These are phyloP conservation scores for Epinotia ramella DNA, from an alignment of 2,888 invertebrate species.

Conservation along the genomic window DNA sequence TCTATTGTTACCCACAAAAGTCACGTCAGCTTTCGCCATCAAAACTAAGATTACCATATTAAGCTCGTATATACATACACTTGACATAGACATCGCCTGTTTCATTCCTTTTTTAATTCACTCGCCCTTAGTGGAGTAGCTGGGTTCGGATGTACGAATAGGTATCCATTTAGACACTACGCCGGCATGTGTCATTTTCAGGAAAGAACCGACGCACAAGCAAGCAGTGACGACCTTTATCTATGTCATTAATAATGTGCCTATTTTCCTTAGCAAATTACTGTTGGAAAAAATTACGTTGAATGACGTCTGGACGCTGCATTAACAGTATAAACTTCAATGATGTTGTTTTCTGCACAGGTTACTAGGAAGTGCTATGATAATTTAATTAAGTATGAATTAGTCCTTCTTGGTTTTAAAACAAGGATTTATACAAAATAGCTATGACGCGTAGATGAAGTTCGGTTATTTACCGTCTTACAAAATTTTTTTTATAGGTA, in stretches of 20 bases:
- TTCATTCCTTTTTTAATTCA: background rate
- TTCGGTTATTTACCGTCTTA: background rate
- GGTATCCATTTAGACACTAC: too few species aligned
- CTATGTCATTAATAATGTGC: background rate
- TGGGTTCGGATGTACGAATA: background rate
- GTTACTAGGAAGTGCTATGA: background rate
- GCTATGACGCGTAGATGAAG: background rate
- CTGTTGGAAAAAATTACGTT: background rate
- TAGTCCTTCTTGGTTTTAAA: background rate
- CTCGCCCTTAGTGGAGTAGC: background rate
- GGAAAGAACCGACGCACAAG: slow-evolving; percentile 15
- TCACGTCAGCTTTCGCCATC: too few species aligned
- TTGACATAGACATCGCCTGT: too few species aligned
- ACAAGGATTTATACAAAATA: background rate
- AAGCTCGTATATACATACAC: too few species aligned
- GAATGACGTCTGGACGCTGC: background rate
- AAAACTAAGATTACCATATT: too few species aligned
- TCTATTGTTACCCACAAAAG: too few species aligned
- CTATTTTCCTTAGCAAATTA: slow-evolving; percentile 2
- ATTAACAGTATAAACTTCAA: background rate
- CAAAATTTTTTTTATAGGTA: too few species aligned
- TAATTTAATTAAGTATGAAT: background rate
- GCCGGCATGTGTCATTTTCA: background rate
- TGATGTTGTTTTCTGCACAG: background rate
- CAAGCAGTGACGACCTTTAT: background rate